phyloP scores from a whole-genome alignment of 2,797 vertebrate genomes.

The Podarcis lilfordi region DNA sequence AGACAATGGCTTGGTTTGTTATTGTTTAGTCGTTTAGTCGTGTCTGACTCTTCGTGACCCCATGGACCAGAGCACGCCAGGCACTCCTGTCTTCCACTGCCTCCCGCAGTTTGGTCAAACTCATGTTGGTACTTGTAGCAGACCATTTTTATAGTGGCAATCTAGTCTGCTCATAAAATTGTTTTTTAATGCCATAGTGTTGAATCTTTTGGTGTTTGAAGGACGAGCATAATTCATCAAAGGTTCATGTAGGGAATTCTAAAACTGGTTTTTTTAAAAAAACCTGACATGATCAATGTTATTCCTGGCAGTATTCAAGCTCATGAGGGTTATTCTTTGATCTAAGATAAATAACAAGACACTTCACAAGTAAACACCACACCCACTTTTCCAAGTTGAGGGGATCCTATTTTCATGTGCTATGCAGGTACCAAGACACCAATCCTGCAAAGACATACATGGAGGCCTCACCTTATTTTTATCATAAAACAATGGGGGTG shows the following conservation, averaged over 20 bases:
- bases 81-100: too few relatives aligned
- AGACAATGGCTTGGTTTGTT: too few relatives aligned
- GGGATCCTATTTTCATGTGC: neutral
- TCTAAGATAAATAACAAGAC: neutral
- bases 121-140: neutral
- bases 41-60: too few relatives aligned
- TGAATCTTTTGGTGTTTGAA: neutral
- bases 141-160: neutral
- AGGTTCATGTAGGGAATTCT: neutral
- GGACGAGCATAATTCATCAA: neutral
- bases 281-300: neutral
- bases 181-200: neutral
- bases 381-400: neutral
- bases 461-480: neutral
- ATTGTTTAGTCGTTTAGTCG: too few relatives aligned
- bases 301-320: neutral
- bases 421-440: neutral
- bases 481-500: neutral
- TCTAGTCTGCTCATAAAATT: neutral
- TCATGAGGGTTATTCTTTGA: neutral
- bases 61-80: too few relatives aligned
- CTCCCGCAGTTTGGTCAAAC: too few relatives aligned
- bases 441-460: neutral
- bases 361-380: neutral
- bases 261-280: neutral